A percentile compares a stretch with the other conserved stretches of the same genome.
These are phyloP conservation scores for Tichodroma muraria DNA, from an alignment of 2,113 vertebrate species.

Conservation along the genomic window DNA sequence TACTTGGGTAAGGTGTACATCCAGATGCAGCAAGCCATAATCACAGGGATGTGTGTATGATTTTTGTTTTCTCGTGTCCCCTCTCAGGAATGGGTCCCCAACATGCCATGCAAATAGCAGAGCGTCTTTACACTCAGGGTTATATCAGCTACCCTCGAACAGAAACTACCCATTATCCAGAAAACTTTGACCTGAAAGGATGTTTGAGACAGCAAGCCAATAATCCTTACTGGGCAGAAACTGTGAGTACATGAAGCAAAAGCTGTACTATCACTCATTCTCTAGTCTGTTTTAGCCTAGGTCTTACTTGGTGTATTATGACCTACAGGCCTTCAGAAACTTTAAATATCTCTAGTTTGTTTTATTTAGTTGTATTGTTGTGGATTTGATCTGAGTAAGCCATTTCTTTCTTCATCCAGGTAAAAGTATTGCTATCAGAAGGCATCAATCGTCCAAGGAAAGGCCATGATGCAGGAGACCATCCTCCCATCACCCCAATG, in stretches of 20 bases:
- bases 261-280: not conserved
- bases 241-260: conserved; percentile 69
- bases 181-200: conserved; percentile 94
- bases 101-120: conserved; percentile 94
- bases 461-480: conserved; percentile 90
- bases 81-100: conserved; percentile 90
- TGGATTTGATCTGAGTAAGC: not conserved
- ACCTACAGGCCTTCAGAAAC: not conserved
- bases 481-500: conserved; percentile 97
- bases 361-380: not conserved
- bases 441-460: conserved; percentile 92
- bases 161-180: conserved; percentile 95
- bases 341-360: not conserved
- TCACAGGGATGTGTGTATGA: not conserved
- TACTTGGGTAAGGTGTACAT: not conserved
- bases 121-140: conserved; percentile 93
- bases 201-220: conserved; percentile 85
- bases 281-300: not conserved
- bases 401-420: conserved; percentile 65
- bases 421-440: conserved; percentile 81
- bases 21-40: not conserved
- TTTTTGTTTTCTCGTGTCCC: not conserved
- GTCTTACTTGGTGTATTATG: not conserved
- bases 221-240: conserved; percentile 86
- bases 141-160: conserved; percentile 98